phyloP scores from a whole-genome alignment of 1,140 invertebrate species.

The Theocolax elegans region DNA sequence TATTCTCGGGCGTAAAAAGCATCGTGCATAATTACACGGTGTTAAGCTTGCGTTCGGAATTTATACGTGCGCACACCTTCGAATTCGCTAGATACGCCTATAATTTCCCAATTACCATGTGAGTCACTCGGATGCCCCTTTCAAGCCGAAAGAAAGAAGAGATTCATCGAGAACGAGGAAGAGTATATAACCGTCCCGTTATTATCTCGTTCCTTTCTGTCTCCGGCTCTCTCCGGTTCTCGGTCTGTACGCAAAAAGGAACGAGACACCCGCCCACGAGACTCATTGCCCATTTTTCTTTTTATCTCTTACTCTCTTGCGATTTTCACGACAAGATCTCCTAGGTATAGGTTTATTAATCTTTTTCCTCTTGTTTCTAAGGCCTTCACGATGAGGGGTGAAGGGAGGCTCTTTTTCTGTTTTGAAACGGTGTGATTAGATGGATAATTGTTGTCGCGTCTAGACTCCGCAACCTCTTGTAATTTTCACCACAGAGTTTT shows the following conservation, averaged over 20 bases:
- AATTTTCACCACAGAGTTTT: no score
- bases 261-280: conserved; percentile 11
- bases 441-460: no score
- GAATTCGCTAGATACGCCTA: background rate
- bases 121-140: conserved; percentile 43
- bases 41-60: background rate
- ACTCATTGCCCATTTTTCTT: conserved; percentile 32
- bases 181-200: background rate
- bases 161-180: conserved; percentile 35
- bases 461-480: no score
- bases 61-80: background rate
- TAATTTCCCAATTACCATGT: conserved; percentile 52
- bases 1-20: background rate
- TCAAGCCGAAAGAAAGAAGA: background rate
- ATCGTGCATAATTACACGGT: conserved; percentile 22
- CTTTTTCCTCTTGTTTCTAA: no score
- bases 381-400: no score
- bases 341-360: no score
- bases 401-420: no score
- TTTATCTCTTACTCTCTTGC: conserved; percentile 15
- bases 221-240: background rate
- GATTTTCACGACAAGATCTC: no score
- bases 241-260: background rate
- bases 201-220: background rate
- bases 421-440: no score